phyloP scores from a whole-genome alignment of 2,888 invertebrate species.

The Andrena trimmerana region DNA sequence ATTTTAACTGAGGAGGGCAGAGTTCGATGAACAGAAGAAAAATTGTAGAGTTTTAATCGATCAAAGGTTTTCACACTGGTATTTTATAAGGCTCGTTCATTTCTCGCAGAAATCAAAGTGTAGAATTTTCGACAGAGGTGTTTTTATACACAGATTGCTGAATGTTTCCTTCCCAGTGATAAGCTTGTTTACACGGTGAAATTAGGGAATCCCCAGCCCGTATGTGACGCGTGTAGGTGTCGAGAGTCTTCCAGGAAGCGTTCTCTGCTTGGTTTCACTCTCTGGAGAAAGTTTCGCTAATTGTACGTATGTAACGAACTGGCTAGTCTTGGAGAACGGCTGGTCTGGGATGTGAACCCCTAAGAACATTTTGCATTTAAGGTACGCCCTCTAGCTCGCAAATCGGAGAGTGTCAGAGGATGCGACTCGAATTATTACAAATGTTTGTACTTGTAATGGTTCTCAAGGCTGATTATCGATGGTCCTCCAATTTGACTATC shows the following conservation, averaged over 20 bases:
- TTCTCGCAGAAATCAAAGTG: background rate
- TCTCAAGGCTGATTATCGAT: too few species aligned
- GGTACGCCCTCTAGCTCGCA: too few species aligned
- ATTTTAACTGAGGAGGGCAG: too few species aligned
- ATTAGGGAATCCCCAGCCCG: slow-evolving; percentile 23
- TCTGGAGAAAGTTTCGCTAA: slow-evolving; percentile 37
- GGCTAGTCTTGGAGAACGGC: background rate
- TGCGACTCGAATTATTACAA: too few species aligned
- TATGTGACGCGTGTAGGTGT: background rate
- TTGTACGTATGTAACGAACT: slow-evolving; percentile 8
- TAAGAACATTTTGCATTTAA: background rate
- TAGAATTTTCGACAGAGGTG: background rate
- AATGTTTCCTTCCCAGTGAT: background rate
- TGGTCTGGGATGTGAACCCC: background rate
- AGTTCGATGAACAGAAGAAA: too few species aligned
- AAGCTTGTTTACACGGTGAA: slow-evolving; percentile 3
- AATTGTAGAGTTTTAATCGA: too few species aligned
- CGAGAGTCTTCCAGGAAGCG: slow-evolving; percentile 6
- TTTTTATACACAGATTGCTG: too few species aligned
- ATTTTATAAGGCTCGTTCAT: too few species aligned
- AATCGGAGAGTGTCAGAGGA: too few species aligned
- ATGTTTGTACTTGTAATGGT: too few species aligned
- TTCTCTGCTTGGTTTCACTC: slow-evolving; percentile 38
- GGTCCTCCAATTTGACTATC: too few species aligned
- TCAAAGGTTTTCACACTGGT: too few species aligned